A percentile compares a stretch with the other conserved stretches of the same genome.
Evolutionary conservation across 2,113 vertebrate genomes (phyloP).

Genomic region (Silurus meridionalis): DNA sequence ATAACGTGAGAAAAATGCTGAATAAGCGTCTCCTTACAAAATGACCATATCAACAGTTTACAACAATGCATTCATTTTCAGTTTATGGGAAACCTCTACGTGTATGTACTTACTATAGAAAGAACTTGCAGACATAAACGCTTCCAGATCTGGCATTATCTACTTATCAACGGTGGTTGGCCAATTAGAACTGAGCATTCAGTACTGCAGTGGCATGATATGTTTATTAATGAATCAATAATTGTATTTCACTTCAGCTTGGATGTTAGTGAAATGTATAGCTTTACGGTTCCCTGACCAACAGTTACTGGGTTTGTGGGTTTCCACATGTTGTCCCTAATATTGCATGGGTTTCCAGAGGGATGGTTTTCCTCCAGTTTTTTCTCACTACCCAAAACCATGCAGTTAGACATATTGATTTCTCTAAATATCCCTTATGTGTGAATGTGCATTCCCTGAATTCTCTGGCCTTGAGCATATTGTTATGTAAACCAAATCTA

Average conservation of each 20-base stretch:
- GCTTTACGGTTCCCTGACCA: not conserved
- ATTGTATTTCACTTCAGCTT: too few species aligned
- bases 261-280: not conserved
- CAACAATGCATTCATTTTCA: not conserved
- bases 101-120: not conserved
- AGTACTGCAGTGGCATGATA: not conserved
- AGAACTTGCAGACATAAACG: not conserved
- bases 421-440: not conserved
- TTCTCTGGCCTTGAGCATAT: not conserved
- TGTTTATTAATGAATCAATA: not conserved
- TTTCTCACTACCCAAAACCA: not conserved
- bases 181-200: not conserved
- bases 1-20: not conserved
- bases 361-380: too few species aligned
- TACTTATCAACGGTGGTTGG: not conserved
- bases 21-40: not conserved
- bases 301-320: not conserved
- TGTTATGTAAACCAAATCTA: not conserved
- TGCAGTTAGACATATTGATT: not conserved
- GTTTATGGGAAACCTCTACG: not conserved
- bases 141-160: not conserved
- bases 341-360: not conserved
- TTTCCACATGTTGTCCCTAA: not conserved
- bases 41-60: not conserved
- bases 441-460: not conserved